Base-by-base conservation (phyloP, 1,140 invertebrate species). In the Delia radicum region DNA sequence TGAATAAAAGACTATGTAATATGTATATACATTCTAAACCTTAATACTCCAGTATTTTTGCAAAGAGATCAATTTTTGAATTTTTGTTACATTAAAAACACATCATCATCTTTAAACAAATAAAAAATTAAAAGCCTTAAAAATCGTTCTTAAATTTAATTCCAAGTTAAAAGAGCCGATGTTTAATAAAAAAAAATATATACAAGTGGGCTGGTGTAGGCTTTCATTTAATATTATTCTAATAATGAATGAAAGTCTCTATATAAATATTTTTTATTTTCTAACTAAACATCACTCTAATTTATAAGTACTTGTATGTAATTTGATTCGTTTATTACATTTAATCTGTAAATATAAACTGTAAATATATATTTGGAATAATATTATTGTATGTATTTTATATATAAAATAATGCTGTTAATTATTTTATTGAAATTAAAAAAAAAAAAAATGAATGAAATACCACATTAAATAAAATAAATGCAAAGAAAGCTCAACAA, bases 131-230 rank as follows among this genome's bases (percentile, higher is more conserved):
- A 69, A 31, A 33, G 29, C 62, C 21, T 27, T n/a, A 13, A 29
- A 29, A 27, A 28, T 29, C n/a, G 29, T 27, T 27, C 27, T 13
- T n/a, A 29, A 27, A 28, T 67, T 26, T 29, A 67, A 67, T 15
- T 67, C 65, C 18, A 4, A 67, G 24, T 77, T 10, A 26, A 27
- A 72, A 24, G 12, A 3, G 0, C 26, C 12, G 3, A n/a, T n/a
- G n/a, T n/a, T n/a, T 29, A n/a, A n/a, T n/a, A n/a, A n/a, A 37
- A 69, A 33, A 33, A 37, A 69, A 37, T 33, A 37, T 21, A 18
- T n/a, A 42, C 55, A 76, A 73, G 55, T 75, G 82, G 81, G 82
- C 82, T 84, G 82, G 80, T 84, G 76, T 78, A 78, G 81, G 80
- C 80, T 81, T 79, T 73, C 77, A 81, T 69, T 79, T 37, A 15